Base-by-base conservation (phyloP, 2,797 vertebrate species). In the Dallia pectoralis region DNA sequence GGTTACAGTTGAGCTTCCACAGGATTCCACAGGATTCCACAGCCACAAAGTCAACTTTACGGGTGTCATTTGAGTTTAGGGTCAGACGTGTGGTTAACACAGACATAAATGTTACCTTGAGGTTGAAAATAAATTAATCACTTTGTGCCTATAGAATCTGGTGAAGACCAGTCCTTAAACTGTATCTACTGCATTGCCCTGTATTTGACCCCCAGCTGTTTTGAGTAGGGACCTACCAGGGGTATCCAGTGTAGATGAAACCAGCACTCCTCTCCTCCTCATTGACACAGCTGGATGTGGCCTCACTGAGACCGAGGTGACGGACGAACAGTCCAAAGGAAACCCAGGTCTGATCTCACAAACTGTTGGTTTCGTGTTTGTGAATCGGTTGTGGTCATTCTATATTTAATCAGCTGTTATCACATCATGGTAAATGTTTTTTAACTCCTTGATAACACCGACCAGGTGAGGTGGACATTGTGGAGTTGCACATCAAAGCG, bases 221-320 rank as follows among this genome's bases (percentile, higher is more conserved):
- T 36, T 62, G 6, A 73, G 70, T 86, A 99, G 98, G 89, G 97
- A 98, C 85, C 89, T 99, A 25, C 89, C 92, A 0, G 96, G 95
- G 0, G 94, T 99, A 44, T 1, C 84, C 7, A 80, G 86, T 68
- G 88, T 94, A 0, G 97, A 97, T 48, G 98, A 98, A 84, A 99
- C 97, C 0, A 84, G 87, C 8, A 69, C 85, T 0, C 91, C 97
- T 0, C 86, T 99, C 67, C 78, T 99, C 75, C 94, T 99, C 0
- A 93, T 99, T 19, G 98, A 99, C 89, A 99, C 97, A 0, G 94
- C 96, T 0, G 95, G 96, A 80, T 97, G 96, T 0, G 97, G 96
- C 62, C 92, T 99, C 9, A 91, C 88, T 32, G 98, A 99, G 84
- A 93, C 96, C 85, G 96, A 98, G 18, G 87, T 90, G 30, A 83